These are phyloP conservation scores for Phyllostomus discolor DNA, from an alignment of 2,113 vertebrate species.

Conservation along the genomic window DNA sequence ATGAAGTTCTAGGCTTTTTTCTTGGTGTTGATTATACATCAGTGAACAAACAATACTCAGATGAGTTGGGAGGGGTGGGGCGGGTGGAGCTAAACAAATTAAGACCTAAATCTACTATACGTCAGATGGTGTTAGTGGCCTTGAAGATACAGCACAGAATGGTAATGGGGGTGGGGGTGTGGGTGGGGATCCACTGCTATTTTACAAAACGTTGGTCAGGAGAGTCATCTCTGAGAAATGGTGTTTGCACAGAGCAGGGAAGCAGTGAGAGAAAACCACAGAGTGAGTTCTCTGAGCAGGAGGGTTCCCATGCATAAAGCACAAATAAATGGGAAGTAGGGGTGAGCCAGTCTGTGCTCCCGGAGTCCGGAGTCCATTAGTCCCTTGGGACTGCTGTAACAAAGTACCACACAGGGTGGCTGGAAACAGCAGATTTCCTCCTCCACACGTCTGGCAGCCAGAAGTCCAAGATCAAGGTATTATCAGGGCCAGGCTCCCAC, in stretches of 20 bases:
- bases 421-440: background rate
- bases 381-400: background rate
- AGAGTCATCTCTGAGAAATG: background rate
- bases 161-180: background rate
- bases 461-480: background rate
- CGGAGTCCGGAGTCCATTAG: accelerated
- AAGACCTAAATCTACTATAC: no score
- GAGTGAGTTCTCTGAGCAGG: background rate
- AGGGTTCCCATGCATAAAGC: background rate
- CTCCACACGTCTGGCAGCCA: background rate
- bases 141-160: accelerated
- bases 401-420: background rate
- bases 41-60: background rate
- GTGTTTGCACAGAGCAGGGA: background rate
- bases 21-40: background rate
- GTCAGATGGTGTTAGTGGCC: no score
- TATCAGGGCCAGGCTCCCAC: background rate
- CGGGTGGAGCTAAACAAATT: background rate
- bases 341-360: background rate
- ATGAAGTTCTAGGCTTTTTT: background rate
- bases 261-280: background rate
- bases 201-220: background rate
- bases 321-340: background rate
- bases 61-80: no score
- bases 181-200: background rate